Evolutionary conservation across 2,888 invertebrate species (phyloP), one percentile per base, ranked within the genome.

Genomic region (Cataglyphis albicans): DNA sequence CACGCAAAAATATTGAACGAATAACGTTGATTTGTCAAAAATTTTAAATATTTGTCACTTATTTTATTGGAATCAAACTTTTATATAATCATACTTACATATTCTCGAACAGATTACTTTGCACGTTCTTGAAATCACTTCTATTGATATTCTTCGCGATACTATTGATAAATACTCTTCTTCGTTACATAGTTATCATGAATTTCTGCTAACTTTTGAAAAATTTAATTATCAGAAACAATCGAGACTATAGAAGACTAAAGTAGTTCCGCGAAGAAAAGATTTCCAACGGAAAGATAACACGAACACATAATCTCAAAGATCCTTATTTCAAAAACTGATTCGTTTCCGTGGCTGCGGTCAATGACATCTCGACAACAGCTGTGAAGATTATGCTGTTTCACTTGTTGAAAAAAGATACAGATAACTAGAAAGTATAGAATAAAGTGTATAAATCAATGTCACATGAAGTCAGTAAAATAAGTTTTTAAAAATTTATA

Each of bases 351-450:
- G 48, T 18, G 29, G 44, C 44, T 18, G 6, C 25, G 78, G 65
- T 59, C 70, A 57, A 70, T 52, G 72, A 70, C 44, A 18, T 32
- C 29, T 65, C 38, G 52, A 44, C 32, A 32, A 29, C 21, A 44
- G 15, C 32, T 64, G 44, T 18, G 32, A 63, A 35, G n/a, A 64
- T 48, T 25, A 52, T 64, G 64, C 35, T 64, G 18, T 18, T 41
- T 25, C 52, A 32, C n/a, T 48, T 74, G 74, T 74, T 63, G 29
- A 55, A 76, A 57, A 76, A 57, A 67, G n/a, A 76, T 32, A 41
- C 55, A 65, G 55, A 55, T 32, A 57, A 76, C 5, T 29, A 21
- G n/a, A n/a, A n/a, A 76, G 41, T 65, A 41, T 63, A 57, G n/a
- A 7, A 12, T 38, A 52, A 64, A 25, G 52, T 64, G 64, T 68